Conservation (phyloP, 2,113 vertebrate species). For the Strix aluco region DNA sequence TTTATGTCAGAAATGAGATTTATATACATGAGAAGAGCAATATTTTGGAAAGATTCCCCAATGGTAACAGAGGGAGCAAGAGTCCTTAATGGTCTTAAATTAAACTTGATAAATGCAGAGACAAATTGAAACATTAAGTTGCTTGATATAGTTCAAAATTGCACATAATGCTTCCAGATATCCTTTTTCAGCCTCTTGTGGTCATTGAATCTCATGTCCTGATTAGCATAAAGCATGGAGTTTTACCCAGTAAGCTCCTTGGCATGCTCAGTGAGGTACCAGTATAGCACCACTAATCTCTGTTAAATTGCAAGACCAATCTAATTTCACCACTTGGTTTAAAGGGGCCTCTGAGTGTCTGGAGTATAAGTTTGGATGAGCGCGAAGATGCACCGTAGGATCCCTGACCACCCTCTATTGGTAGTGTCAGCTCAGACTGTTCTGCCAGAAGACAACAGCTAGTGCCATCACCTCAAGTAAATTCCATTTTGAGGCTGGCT, state of each 20-base stretch:
- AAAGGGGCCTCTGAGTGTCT: background rate
- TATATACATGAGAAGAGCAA: background rate
- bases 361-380: background rate
- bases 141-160: background rate
- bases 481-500: background rate
- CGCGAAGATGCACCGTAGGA: background rate
- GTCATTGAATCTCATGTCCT: background rate
- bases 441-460: background rate
- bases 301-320: background rate
- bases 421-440: background rate
- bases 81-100: background rate
- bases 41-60: background rate
- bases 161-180: background rate
- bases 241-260: background rate
- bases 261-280: background rate
- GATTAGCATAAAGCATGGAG: background rate
- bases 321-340: background rate
- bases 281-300: background rate
- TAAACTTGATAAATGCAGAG: background rate
- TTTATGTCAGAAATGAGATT: background rate
- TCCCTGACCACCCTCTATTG: background rate
- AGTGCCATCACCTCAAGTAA: background rate
- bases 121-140: background rate
- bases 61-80: background rate
- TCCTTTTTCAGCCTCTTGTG: background rate